Conservation (phyloP, 2,797 vertebrate species). For the Esox masquinongy region DNA sequence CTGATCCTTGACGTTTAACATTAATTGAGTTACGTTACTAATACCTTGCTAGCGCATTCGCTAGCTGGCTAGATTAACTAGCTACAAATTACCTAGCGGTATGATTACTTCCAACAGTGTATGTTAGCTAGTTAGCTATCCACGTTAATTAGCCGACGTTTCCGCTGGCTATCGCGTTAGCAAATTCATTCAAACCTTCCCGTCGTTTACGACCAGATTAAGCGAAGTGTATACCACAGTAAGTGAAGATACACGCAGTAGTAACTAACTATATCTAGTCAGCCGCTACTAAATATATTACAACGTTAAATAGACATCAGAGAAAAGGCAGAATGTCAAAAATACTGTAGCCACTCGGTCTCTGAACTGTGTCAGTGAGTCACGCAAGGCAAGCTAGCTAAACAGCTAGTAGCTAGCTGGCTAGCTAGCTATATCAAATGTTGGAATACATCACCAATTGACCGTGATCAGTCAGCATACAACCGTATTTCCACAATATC, state of each 20-base stretch:
- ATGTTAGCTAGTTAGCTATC: slow-evolving; percentile 14
- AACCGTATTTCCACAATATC: slow-evolving; percentile 8
- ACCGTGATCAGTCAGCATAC: slow-evolving; percentile 29
- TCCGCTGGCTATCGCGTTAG: slow-evolving; percentile 55
- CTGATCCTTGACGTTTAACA: slow-evolving; percentile 9
- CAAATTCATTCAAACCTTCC: slow-evolving; percentile 75
- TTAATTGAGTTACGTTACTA: neutral
- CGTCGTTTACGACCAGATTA: slow-evolving; percentile 36
- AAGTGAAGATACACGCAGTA: slow-evolving; percentile 9
- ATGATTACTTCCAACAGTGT: slow-evolving; percentile 18
- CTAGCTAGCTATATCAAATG: slow-evolving; percentile 69
- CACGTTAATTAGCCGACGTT: slow-evolving; percentile 59
- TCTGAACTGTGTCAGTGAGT: slow-evolving; percentile 61
- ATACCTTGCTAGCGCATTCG: slow-evolving; percentile 19
- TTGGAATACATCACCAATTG: slow-evolving; percentile 61
- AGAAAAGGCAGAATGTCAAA: slow-evolving; percentile 15
- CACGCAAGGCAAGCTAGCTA: slow-evolving; percentile 70
- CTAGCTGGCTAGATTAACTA: slow-evolving; percentile 6
- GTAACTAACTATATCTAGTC: slow-evolving; percentile 5
- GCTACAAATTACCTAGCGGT: slow-evolving; percentile 16
- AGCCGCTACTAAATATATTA: neutral
- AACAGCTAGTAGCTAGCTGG: slow-evolving; percentile 72
- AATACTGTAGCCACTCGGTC: slow-evolving; percentile 18
- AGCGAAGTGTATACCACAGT: slow-evolving; percentile 15
- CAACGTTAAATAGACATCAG: neutral